A percentile compares a stretch with the other conserved stretches of the same genome.
Conservation (phyloP, 2,888 invertebrate species). For the Hedychridium roseum region DNA sequence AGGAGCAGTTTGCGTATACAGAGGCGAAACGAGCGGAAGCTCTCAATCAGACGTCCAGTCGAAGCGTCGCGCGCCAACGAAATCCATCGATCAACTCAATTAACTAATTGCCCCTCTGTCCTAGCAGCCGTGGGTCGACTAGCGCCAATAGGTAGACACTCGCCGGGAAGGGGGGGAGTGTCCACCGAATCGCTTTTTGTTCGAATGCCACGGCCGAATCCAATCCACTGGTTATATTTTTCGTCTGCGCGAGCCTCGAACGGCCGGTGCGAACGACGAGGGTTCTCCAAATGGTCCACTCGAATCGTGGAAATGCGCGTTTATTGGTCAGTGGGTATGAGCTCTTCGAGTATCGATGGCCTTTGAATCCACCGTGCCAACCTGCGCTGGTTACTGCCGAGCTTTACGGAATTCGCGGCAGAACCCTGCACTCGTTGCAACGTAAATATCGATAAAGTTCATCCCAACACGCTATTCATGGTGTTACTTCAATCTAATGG, state of each 20-base stretch:
- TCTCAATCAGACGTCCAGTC: slow-evolving; percentile 61
- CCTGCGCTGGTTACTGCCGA: too few relatives aligned
- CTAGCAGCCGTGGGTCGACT: too few relatives aligned
- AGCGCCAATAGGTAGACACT: too few relatives aligned
- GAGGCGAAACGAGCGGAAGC: slow-evolving; percentile 46
- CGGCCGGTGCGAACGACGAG: slow-evolving; percentile 2
- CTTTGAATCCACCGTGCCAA: slow-evolving; percentile 9
- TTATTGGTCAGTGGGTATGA: slow-evolving; percentile 34
- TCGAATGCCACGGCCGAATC: slow-evolving; percentile 3
- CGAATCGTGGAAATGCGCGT: slow-evolving; percentile 12
- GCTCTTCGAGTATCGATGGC: slow-evolving; percentile 21
- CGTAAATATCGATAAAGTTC: too few relatives aligned
- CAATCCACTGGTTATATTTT: slow-evolving; percentile 29
- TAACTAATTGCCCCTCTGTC: slow-evolving; percentile 62
- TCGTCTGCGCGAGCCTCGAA: slow-evolving; percentile 11
- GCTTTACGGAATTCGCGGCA: too few relatives aligned
- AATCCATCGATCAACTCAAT: slow-evolving; percentile 63
- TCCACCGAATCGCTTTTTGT: slow-evolving; percentile 8
- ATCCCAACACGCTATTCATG: too few relatives aligned
- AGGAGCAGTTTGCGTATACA: slow-evolving; percentile 39
- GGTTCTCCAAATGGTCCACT: slow-evolving; percentile 22
- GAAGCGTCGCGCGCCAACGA: slow-evolving; percentile 53
- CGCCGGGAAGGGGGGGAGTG: too few relatives aligned
- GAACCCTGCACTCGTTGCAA: too few relatives aligned
- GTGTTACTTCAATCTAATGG: too few relatives aligned